phyloP scores from a whole-genome alignment of 2,797 vertebrate genomes.

The Tokudaia tokunoshimensis region DNA sequence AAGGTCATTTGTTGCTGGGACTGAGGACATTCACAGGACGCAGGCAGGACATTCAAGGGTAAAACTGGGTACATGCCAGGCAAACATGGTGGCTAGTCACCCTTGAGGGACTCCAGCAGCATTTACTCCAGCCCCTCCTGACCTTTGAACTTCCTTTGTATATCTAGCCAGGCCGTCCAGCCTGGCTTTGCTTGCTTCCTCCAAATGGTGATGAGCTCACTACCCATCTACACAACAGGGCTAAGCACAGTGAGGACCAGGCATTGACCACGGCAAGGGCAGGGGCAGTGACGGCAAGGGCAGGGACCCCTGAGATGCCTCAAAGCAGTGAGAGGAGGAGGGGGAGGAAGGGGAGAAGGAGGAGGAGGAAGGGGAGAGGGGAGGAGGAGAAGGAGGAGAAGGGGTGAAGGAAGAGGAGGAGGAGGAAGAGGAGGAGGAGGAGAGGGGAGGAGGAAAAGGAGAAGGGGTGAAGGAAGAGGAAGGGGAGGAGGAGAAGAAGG shows the following conservation, averaged over 20 bases:
- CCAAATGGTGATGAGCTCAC: not conserved
- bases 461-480: not conserved
- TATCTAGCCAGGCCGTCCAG: not conserved
- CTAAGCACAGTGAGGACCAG: not conserved
- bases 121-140: not conserved
- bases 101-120: not conserved
- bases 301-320: not conserved
- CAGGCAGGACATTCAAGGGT: not conserved
- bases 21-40: not conserved
- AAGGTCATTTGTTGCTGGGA: not conserved
- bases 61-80: not conserved
- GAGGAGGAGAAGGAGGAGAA: not conserved
- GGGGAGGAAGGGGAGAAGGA: not conserved
- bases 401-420: no score
- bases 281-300: no score
- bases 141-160: not conserved
- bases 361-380: not conserved
- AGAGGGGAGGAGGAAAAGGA: no score
- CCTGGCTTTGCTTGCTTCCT: not conserved
- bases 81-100: not conserved
- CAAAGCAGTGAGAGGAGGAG: not conserved
- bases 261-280: not conserved
- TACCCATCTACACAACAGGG: not conserved
- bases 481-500: no score
- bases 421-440: no score